Conservation (phyloP, 2,888 invertebrate species). For the Cephus spinipes region DNA sequence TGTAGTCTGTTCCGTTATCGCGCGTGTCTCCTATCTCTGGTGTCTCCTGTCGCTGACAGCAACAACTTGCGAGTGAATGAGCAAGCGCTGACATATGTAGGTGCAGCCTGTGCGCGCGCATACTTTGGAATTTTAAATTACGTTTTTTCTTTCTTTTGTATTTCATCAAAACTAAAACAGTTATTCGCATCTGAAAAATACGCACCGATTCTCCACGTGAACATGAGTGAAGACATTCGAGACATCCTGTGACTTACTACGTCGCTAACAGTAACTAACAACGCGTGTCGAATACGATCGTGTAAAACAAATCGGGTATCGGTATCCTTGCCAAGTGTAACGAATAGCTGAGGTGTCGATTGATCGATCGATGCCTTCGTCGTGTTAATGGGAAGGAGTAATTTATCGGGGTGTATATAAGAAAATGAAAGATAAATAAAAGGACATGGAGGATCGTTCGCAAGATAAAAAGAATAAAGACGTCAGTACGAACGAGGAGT, state of each 20-base stretch:
- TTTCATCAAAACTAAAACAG: background rate
- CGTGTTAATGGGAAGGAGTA: background rate
- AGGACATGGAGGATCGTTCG: background rate
- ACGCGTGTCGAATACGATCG: background rate
- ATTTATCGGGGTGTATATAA: background rate
- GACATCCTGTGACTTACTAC: background rate
- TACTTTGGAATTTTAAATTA: background rate
- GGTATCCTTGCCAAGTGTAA: background rate
- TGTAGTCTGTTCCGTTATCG: background rate
- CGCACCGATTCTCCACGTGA: background rate
- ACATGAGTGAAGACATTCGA: background rate
- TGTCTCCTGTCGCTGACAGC: background rate
- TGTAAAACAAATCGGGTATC: background rate
- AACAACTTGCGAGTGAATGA: background rate
- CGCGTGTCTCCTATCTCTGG: background rate
- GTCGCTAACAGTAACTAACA: background rate
- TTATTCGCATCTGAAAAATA: background rate
- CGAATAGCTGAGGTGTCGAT: background rate
- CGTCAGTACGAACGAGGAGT: constrained; percentile 11
- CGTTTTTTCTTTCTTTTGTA: background rate
- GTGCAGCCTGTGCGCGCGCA: background rate
- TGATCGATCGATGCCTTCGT: background rate
- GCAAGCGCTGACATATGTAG: background rate
- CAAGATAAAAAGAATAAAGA: background rate
- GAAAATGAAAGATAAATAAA: background rate